phyloP scores from a whole-genome alignment of 2,888 invertebrate species.

The Apoderus coryli region DNA sequence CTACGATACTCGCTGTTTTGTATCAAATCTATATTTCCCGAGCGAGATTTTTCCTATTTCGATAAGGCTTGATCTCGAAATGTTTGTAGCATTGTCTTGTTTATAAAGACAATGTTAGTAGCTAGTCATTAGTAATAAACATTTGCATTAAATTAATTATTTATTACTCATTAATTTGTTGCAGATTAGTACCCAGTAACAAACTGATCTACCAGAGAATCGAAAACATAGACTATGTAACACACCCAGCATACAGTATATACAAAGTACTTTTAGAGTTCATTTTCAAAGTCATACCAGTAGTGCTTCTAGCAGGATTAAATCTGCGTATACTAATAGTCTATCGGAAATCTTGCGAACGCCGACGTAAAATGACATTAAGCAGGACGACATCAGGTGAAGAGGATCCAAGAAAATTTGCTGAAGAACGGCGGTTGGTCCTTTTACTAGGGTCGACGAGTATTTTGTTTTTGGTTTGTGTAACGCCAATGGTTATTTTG shows the following conservation, averaged over 20 bases:
- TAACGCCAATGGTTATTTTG: slow-evolving; percentile 56
- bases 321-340: slow-evolving; percentile 51
- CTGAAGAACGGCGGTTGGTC: slow-evolving; percentile 50
- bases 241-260: slow-evolving; percentile 31
- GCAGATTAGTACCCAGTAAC: slow-evolving; percentile 32
- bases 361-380: slow-evolving; percentile 48
- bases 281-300: slow-evolving; percentile 53
- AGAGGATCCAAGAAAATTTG: slow-evolving; percentile 49
- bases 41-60: too few relatives aligned
- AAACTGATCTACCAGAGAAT: slow-evolving; percentile 39
- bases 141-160: too few relatives aligned
- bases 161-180: too few relatives aligned
- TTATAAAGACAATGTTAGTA: too few relatives aligned
- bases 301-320: slow-evolving; percentile 46
- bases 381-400: slow-evolving; percentile 41
- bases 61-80: too few relatives aligned
- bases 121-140: too few relatives aligned
- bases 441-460: slow-evolving; percentile 51
- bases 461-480: slow-evolving; percentile 51
- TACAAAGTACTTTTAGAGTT: slow-evolving; percentile 50
- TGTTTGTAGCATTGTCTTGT: too few relatives aligned
- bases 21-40: too few relatives aligned
- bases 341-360: slow-evolving; percentile 49
- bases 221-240: slow-evolving; percentile 26
- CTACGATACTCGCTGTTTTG: too few relatives aligned